Base-by-base conservation (phyloP, 2,113 vertebrate genomes). In the Hydrochoerus hydrochaeris region DNA sequence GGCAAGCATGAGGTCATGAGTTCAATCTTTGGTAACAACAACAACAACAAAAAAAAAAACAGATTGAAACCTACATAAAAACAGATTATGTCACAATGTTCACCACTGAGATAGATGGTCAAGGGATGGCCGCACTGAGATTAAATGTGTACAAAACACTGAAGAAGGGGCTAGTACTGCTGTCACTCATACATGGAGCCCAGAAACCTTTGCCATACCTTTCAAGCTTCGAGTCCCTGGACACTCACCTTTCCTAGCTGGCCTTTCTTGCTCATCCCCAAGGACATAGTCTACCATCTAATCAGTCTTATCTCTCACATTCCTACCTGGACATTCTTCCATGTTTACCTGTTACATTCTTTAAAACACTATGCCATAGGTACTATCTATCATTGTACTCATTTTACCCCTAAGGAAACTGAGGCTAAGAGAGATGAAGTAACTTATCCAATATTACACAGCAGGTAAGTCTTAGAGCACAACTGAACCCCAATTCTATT, bases 341-440 rank as follows among this genome's bases (percentile, higher is more conserved):
- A n/a, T 58, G 60, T 38, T 91, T 85, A 83, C 24, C 44, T 60
- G 35, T 5, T 17, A 82, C 41, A 62, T 44, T 84, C 41, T 88
- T 57, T 95, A 49, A 88, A 95, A 85, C 20, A 86, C 44, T 13
- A 69, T 62, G 19, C 62, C 49, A 78, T 24, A n/a, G 35, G 19
- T 38, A 60, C 7, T 82, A 30, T 85, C 38, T 82, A 35, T 83
- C 38, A 54, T 89, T 88, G 65, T 22, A 77, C 7, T 30, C 32
- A 77, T 90, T 88, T 95, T 94, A 87, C 28, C 78, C 12, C 14
- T 87, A 38, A 80, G 8, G 32, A 73, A 92, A 84, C 13, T 67
- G n/a, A 94, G 26, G n/a, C 57, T 94, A 83, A 94, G 20, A 88
- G 49, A 93, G 20, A 1, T 54, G 57, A 38, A 83, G 35, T 83